phyloP scores from a whole-genome alignment of 2,797 vertebrate genomes.

The Clamator glandarius region DNA sequence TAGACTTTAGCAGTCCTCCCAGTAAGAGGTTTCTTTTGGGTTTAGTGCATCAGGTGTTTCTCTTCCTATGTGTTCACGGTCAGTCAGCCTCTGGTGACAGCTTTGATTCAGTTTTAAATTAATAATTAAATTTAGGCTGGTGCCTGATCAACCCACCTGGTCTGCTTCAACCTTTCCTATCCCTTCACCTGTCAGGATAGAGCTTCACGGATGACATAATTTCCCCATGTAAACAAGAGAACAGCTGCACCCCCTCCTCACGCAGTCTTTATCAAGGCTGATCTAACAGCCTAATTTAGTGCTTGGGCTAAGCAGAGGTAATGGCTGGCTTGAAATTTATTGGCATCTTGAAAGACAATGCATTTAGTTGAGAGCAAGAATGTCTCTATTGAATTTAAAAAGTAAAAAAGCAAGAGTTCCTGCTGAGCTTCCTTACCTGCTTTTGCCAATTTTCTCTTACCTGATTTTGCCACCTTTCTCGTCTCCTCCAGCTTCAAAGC shows the following conservation, averaged over 20 bases:
- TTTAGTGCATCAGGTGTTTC: neutral
- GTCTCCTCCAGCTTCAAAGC: constrained; percentile 54
- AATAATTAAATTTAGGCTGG: neutral
- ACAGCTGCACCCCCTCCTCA: neutral
- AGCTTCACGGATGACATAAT: neutral
- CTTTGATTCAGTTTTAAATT: neutral
- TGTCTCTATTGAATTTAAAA: constrained; percentile 44
- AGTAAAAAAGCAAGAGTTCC: constrained; percentile 41
- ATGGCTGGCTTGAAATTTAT: constrained; percentile 43
- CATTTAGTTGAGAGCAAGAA: constrained; percentile 7
- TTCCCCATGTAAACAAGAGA: neutral
- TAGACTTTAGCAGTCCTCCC: neutral
- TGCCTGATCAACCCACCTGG: neutral
- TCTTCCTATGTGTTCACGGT: neutral
- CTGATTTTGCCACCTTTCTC: constrained; percentile 51
- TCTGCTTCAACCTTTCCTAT: neutral
- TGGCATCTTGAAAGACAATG: constrained; percentile 14
- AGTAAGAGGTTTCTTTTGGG: neutral
- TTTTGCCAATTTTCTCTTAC: constrained; percentile 55
- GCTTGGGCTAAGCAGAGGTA: constrained; percentile 6
- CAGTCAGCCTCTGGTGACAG: neutral
- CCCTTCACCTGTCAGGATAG: neutral
- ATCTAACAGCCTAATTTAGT: constrained; percentile 20
- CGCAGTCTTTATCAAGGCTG: neutral
- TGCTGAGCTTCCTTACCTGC: neutral